A percentile compares a stretch with the other conserved stretches of the same genome.
Conservation (phyloP, 1,140 invertebrate genomes). For the Planococcus citri region DNA sequence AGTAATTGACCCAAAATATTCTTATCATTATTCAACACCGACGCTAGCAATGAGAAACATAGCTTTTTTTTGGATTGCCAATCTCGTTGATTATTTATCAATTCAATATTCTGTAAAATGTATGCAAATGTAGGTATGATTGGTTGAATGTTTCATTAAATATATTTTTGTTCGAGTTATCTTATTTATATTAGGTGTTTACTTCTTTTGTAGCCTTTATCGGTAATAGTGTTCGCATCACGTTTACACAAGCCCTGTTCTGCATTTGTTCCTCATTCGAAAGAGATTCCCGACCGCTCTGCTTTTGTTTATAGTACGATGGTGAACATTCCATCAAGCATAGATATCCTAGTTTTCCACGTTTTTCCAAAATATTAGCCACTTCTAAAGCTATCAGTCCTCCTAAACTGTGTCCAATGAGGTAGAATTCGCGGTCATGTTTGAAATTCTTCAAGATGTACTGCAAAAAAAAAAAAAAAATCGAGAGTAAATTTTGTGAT, state of each 20-base stretch:
- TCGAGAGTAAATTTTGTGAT: no score
- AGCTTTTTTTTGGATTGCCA: no score
- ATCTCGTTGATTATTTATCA: no score
- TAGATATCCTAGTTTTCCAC: conserved; percentile 36
- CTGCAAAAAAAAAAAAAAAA: no score
- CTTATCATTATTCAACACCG: no score
- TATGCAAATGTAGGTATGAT: no score
- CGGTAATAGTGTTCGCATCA: conserved; percentile 25
- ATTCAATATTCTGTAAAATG: no score
- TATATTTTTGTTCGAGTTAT: conserved; percentile 24
- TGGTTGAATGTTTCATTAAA: no score
- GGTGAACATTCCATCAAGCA: conserved; percentile 36
- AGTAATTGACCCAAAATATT: no score
- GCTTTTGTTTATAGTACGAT: conserved; percentile 32
- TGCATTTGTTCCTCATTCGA: conserved; percentile 17
- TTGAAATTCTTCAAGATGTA: conserved; percentile 23
- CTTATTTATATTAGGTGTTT: no score
- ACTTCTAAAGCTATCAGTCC: conserved; percentile 42
- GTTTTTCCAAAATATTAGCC: conserved; percentile 40
- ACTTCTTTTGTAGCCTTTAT: conserved; percentile 24
- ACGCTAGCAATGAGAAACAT: no score
- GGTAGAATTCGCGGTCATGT: conserved; percentile 37
- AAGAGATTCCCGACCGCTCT: no score
- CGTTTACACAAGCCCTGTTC: conserved; percentile 25
- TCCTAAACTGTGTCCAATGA: conserved; percentile 53